A percentile compares a stretch with the other conserved stretches of the same genome.
These are phyloP conservation scores for Linyphia triangularis DNA, from an alignment of 2,888 invertebrate species.

Conservation along the genomic window DNA sequence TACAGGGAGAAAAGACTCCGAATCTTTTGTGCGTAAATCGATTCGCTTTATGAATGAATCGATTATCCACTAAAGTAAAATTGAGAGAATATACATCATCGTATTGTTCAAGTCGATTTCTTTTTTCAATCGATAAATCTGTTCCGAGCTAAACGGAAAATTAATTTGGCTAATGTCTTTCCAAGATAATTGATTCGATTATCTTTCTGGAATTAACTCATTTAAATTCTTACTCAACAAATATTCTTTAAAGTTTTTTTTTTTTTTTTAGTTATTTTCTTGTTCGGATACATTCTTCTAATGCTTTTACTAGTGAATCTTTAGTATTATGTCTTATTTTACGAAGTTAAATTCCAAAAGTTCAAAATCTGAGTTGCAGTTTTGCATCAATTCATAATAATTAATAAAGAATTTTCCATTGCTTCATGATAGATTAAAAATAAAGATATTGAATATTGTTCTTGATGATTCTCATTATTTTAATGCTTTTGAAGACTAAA, in stretches of 20 bases:
- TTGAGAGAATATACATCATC: constrained; percentile 20
- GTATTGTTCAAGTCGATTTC: constrained; percentile 11
- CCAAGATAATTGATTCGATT: constrained; percentile 3
- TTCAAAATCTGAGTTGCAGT: not conserved
- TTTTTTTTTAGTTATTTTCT: not conserved
- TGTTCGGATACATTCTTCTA: not conserved
- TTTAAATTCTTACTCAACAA: too few relatives aligned
- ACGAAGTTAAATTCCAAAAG: not conserved
- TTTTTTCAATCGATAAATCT: constrained; percentile 28
- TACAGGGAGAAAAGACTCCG: not conserved
- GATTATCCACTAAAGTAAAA: not conserved
- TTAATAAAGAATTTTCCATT: too few relatives aligned
- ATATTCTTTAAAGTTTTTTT: too few relatives aligned
- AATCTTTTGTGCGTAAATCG: not conserved
- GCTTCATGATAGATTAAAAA: too few relatives aligned
- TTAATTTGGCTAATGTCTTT: constrained; percentile 1
- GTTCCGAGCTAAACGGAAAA: not conserved
- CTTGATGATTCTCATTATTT: too few relatives aligned
- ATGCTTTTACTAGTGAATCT: not conserved
- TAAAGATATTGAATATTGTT: too few relatives aligned
- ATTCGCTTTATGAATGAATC: not conserved
- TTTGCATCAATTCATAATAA: too few relatives aligned
- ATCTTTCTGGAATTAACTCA: not conserved
- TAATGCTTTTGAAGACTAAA: too few relatives aligned
- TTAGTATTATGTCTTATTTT: too few relatives aligned